Evolutionary conservation across 35 echinoderm and acorn worm species (phyloP).

Genomic region (Strongylocentrotus purpuratus): DNA sequence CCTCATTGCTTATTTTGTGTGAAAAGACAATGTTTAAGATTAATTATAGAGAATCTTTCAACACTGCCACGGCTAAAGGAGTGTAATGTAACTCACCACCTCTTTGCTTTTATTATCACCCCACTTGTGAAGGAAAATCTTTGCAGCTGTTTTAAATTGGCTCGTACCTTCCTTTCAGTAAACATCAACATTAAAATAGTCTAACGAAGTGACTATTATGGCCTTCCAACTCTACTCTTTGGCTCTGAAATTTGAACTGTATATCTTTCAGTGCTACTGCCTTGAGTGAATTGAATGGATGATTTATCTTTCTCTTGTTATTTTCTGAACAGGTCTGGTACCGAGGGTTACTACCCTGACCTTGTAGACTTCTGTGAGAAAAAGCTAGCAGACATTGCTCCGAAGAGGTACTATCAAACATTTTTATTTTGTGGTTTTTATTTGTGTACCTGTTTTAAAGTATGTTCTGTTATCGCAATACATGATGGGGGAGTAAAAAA

Average conservation of each 20-base stretch:
- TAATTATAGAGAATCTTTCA: too few relatives aligned
- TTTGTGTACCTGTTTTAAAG: too few relatives aligned
- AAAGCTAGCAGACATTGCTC: constrained; percentile 65
- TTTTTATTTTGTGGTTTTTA: neutral
- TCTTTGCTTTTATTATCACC: too few relatives aligned
- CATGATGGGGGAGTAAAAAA: too few relatives aligned
- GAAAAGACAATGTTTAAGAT: too few relatives aligned
- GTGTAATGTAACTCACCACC: too few relatives aligned
- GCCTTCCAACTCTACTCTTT: neutral
- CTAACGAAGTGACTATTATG: neutral
- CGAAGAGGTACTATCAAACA: constrained; percentile 72
- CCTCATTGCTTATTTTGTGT: too few relatives aligned
- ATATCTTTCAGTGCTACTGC: neutral
- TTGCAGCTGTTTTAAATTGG: neutral
- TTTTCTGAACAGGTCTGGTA: constrained; percentile 73
- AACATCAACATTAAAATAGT: neutral
- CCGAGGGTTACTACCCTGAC: constrained; percentile 85
- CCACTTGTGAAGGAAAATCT: neutral
- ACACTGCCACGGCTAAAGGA: too few relatives aligned
- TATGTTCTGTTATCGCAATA: too few relatives aligned
- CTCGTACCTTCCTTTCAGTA: neutral
- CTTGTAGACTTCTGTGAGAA: constrained; percentile 77
- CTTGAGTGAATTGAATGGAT: neutral
- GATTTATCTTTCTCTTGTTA: neutral
- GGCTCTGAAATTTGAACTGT: too few relatives aligned